Base-by-base conservation (phyloP, 2,797 vertebrate genomes). In the Periparus ater region DNA sequence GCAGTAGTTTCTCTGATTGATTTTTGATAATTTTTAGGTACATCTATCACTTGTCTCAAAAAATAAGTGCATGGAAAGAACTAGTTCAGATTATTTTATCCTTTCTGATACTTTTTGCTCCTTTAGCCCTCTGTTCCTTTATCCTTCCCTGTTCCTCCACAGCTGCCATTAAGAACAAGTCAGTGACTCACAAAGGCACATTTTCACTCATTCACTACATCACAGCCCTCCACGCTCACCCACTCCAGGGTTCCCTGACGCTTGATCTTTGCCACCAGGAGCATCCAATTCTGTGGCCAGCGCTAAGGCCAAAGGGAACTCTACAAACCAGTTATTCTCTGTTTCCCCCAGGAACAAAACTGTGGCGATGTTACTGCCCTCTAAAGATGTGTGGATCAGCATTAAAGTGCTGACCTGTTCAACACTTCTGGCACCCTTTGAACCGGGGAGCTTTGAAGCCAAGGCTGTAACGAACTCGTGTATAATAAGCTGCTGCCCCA, bases 401-500 rank as follows among this genome's bases (percentile, higher is more conserved):
- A 95, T 96, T 95, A 85, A 96, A 97, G 95, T n/a, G 65, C 91
- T 97, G 95, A 96, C 96, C 96, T 80, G 96, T 17, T 95, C 96
- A 85, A 58, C 96, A 89, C 91, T 95, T 85, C 63, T 94, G 51
- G 95, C 91, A 79, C 95, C 96, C 96, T 97, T 97, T 97, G 95
- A 96, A 96, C 96, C 30, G 61, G 18, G 54, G 36, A 67, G 58
- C 94, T 97, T 96, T 97, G 96, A 97, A 96, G 96, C 2, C 1
- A 76, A 70, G 68, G 96, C 95, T 96, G 68, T 95, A 96, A 96
- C 96, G 95, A 97, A 96, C 88, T 94, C 54, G 88, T 92, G 94
- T 93, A 96, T 96, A 96, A 97, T 96, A 96, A 94, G 96, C 91
- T 94, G 90, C 95, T 96, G 93, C 96, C 96, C 96, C 96, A 97